phyloP scores from a whole-genome alignment of 2,888 invertebrate genomes.

The Eurytoma adleriae region DNA sequence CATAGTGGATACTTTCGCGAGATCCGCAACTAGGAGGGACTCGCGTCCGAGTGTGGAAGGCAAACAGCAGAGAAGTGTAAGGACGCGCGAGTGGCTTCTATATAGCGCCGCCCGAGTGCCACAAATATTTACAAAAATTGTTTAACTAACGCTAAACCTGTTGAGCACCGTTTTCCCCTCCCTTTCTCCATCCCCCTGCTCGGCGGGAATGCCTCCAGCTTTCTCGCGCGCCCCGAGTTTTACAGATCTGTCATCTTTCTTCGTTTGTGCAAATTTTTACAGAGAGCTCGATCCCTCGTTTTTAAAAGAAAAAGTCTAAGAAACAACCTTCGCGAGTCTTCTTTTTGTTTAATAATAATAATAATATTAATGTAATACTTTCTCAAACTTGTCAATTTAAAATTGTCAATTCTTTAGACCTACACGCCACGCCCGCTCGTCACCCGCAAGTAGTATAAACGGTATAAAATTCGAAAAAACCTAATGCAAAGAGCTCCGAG shows the following conservation, averaged over 20 bases:
- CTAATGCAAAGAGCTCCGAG: conserved; percentile 37
- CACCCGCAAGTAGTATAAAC: conserved; percentile 34
- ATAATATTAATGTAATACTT: conserved; percentile 48
- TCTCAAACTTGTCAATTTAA: conserved; percentile 46
- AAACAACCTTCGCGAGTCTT: conserved; percentile 48
- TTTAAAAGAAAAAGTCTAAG: conserved; percentile 46
- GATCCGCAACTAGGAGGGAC: conserved; percentile 59
- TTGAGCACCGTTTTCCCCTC: conserved; percentile 56
- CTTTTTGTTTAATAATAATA: background rate
- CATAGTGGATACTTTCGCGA: conserved; percentile 62
- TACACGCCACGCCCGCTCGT: conserved; percentile 2
- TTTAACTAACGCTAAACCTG: conserved; percentile 53
- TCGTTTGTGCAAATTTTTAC: conserved; percentile 15
- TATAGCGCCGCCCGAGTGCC: conserved; percentile 28
- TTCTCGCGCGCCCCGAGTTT: conserved; percentile 51
- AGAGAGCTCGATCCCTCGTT: conserved; percentile 50
- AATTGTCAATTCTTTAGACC: conserved; percentile 42
- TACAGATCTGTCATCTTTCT: conserved; percentile 3
- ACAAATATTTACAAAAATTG: conserved; percentile 52
- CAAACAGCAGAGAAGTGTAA: conserved; percentile 49
- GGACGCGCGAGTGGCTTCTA: conserved; percentile 38
- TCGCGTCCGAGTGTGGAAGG: conserved; percentile 53
- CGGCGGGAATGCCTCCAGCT: conserved; percentile 60
- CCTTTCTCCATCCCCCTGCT: background rate
- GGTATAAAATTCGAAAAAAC: conserved; percentile 53